Evolutionary conservation across 2,888 invertebrate species (phyloP), one percentile per base, ranked within the genome.

Genomic region (Gastracanthus pulcherrimus): DNA sequence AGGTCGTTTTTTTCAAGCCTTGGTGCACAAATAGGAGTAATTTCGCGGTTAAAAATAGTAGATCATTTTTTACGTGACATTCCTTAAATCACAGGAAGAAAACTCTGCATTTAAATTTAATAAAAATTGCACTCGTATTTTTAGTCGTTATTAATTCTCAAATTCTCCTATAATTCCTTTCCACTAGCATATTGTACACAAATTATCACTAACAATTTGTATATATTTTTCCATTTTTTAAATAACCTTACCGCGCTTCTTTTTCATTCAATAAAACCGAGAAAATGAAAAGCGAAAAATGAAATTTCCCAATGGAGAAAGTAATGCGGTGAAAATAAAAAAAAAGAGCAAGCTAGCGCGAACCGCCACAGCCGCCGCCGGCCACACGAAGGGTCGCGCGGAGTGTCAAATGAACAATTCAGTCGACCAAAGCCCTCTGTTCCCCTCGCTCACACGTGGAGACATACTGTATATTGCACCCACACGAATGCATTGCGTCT

Each of bases 1-100:
- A n/a, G 38, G 71, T n/a, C 36, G 58, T 71, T 71, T 58, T 69
- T 75, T 38, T 75, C 69, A 11, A 51, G 41, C 51, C 36, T 81
- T 78, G 29, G 29, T 58, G 60, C 16, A 62, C 58, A 26, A 58
- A 38, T 31, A 11, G 11, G 72, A 71, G 67, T 69, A 60, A 69
- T 77, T 62, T 11, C 31, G 58, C 55, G 58, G 31, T 16, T 38
- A 77, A 60, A 51, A 66, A 41, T 41, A 5, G 60, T 23, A 6
- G 31, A 11, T n/a, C 13, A 29, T 60, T 19, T 36, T 11, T 64
- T 3, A 36, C 36, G 36, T 36, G 34, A 16, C 34, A 36, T 9
- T 19, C 16, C 36, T 34, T 7, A n/a, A n/a, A n/a, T n/a, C n/a
- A n/a, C n/a, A n/a, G n/a, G n/a, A n/a, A n/a, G n/a, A n/a, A n/a